Evolutionary conservation across 2,797 vertebrate genomes (phyloP), one percentile per base, ranked within the genome.

Genomic region (Sebastes taczanowskii): DNA sequence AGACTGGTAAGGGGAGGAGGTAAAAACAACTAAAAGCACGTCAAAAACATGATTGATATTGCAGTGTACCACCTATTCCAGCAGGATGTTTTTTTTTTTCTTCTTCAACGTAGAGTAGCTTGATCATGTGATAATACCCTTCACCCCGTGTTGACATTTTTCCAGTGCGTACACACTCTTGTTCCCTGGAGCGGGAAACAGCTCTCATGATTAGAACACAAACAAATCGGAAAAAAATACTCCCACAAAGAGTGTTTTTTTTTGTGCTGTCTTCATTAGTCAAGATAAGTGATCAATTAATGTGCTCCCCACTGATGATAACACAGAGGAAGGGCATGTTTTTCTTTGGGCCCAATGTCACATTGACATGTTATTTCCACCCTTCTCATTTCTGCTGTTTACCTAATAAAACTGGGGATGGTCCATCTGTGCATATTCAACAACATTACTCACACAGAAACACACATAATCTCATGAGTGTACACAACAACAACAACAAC

Each of bases 341-440:
- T 88, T 91, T 89, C 62, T 79, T 7, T 4, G 9, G 38, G 68
- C 58, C 35, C 20, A 53, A 20, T 84, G 88, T 92, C 91, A 92
- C 72, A 64, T 72, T 90, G 91, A 90, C 90, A 88, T 92, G 81
- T 88, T 82, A 75, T 87, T 86, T 83, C 53, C 32, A 77, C 30
- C 64, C 22, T 30, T 56, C 32, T 74, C 49, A 27, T 75, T 70
- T 84, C 34, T 81, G 70, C 59, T 87, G 87, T 91, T 93, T 93
- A 87, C 83, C 69, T 86, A 75, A 80, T 80, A 72, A 86, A 74
- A 32, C 59, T 11, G 32, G 29, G 77, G 67, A n/a, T 18, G 60
- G 69, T 61, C 81, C 69, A 70, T 83, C 70, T 77, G 72, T 81
- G 79, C 71, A 80, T 78, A 89, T 80, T 71, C 70, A 85, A 58